Base-by-base conservation (phyloP, 2,888 invertebrate species). In the Phania funesta region DNA sequence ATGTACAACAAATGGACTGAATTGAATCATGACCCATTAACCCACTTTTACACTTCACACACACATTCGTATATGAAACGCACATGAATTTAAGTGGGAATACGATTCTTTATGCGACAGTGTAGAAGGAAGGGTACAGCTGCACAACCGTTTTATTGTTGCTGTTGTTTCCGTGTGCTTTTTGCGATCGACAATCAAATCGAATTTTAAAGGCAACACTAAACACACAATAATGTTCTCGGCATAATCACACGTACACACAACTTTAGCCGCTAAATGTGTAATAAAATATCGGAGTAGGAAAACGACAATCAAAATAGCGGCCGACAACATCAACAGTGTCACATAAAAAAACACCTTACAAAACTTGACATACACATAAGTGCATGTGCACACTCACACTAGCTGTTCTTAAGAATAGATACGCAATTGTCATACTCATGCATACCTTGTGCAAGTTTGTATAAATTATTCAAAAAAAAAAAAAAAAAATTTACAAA, bases 1-100 rank as follows among this genome's bases (percentile, higher is more conserved):
- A 58, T 24, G 50, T 38, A 62, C 38, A 62, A 48, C 75, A 71
- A 82, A 78, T 78, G 56, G 74, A 64, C 74, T 82, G 86, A 88
- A 89, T 88, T 87, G 86, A 89, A 89, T 88, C 88, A 89, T 88
- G 88, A 88, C 88, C 88, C 86, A 88, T 86, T 88, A 88, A 88
- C 88, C 88, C 77, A 89, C 89, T 84, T 85, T 84, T 73, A 26
- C 58, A 78, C 16, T 56, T 65, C 35, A 76, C 26, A 48, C 16
- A 29, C 32, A 29, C 32, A 22, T n/a, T 11, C 26, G 50, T 48
- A 16, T 50, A 58, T n/a, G n/a, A 26, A 24, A 6, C 11, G 16
- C 41, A 58, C 48, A 62, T 62, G 62, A 29, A 58, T 44, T 24
- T 11, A 13, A 56, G 29, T 68, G 50, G 32, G 32, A 62, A 64